Conservation (phyloP, 2,888 invertebrate species). For the Osedax fenrisi region DNA sequence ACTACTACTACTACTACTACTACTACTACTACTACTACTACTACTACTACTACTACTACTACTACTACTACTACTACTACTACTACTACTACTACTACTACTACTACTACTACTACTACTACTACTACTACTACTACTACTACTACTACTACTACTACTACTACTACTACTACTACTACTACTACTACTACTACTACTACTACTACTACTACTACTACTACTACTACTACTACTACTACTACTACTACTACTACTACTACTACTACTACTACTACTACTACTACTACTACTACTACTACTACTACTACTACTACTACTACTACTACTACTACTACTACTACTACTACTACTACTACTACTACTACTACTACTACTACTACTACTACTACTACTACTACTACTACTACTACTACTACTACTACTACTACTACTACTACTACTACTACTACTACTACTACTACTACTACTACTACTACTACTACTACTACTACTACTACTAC, state of each 20-base stretch:
- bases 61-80: background rate
- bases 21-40: background rate
- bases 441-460: background rate
- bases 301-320: background rate
- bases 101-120: background rate
- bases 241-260: background rate
- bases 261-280: background rate
- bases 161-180: background rate
- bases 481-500: background rate
- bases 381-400: background rate
- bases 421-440: background rate
- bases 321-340: background rate
- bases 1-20: background rate
- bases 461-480: background rate
- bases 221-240: background rate
- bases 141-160: background rate
- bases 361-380: background rate
- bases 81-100: background rate
- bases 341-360: background rate
- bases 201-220: background rate
- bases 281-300: background rate
- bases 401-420: background rate
- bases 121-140: background rate
- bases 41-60: background rate
- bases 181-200: background rate